phyloP scores from a whole-genome alignment of 2,113 vertebrate species.

The Plecturocebus donacophilus region DNA sequence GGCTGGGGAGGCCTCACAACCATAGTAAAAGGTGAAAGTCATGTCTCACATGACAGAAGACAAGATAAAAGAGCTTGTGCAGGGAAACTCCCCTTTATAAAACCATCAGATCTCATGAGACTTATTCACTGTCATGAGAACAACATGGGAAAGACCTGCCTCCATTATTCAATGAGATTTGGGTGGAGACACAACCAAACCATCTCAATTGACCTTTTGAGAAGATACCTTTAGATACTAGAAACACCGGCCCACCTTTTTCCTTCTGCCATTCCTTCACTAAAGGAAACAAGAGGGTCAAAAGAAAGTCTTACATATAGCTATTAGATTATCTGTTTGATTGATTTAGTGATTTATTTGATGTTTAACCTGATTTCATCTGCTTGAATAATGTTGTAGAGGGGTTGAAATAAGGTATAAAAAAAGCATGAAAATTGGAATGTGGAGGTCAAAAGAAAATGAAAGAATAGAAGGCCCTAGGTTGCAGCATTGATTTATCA shows the following conservation, averaged over 20 bases:
- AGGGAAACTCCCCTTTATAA: too few relatives aligned
- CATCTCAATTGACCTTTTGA: background rate
- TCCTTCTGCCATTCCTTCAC: background rate
- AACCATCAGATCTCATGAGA: too few relatives aligned
- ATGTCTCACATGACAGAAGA: too few relatives aligned
- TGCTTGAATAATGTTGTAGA: background rate
- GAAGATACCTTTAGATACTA: background rate
- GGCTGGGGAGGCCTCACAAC: too few relatives aligned
- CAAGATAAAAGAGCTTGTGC: too few relatives aligned
- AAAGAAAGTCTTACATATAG: background rate
- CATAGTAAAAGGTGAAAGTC: too few relatives aligned
- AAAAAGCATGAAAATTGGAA: background rate
- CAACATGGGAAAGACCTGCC: too few relatives aligned
- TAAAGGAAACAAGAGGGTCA: background rate
- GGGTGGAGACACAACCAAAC: too few relatives aligned
- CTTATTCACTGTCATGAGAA: too few relatives aligned
- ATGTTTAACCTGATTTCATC: background rate
- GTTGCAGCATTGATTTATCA: background rate
- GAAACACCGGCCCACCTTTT: background rate
- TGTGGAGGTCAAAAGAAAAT: background rate
- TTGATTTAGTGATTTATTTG: background rate
- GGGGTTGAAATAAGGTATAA: background rate
- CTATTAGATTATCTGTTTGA: background rate
- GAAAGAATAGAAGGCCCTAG: background rate
- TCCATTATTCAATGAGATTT: too few relatives aligned